Base-by-base conservation (phyloP, 2,797 vertebrate species). In the Tarsius wallacei region DNA sequence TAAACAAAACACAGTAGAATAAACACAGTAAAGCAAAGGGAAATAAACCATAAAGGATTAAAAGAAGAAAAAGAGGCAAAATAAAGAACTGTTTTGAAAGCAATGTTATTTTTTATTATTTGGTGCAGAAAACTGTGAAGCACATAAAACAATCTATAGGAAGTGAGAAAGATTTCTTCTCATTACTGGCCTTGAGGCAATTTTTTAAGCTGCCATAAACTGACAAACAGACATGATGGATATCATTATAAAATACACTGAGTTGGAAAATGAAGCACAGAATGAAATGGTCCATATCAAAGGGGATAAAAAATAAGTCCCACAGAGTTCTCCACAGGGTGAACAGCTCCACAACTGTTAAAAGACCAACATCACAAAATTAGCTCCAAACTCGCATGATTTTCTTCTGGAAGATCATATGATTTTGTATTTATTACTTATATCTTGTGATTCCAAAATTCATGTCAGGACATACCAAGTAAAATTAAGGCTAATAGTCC, bases 221-320 rank as follows among this genome's bases (percentile, higher is more conserved):
- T 98, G 98, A 98, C 98, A 98, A 96, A 97, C 97, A 97, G 97
- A 97, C 90, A 88, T 97, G 97, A 98, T 98, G 94, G 97, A 98
- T 98, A 98, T 98, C 97, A 97, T 98, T 98, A 98, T 98, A 98
- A 98, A 98, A 97, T 98, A 98, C 96, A 97, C 76, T 97, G 97
- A 90, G 91, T 98, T 76, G 98, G 97, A 97, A 98, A 98, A 98
- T 97, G 90, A 93, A 97, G 90, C 97, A 93, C 51, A 21, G 90
- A 97, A 96, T 95, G 96, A 97, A 98, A 98, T 97, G 97, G 98
- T 93, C 98, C 97, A 97, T 94, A 97, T 97, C 97, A 93, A 96
- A 93, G 66, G 70, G 91, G 59, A 63, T 49, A 31, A 33, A 87
- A 84, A 90, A 66, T 87, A 87, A 76, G 71, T 70, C 89, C 89